Percentiles rank a stretch among this genome's conserved stretches.
Conservation (phyloP, 2,797 vertebrate species). For the Chrysocyon brachyurus region DNA sequence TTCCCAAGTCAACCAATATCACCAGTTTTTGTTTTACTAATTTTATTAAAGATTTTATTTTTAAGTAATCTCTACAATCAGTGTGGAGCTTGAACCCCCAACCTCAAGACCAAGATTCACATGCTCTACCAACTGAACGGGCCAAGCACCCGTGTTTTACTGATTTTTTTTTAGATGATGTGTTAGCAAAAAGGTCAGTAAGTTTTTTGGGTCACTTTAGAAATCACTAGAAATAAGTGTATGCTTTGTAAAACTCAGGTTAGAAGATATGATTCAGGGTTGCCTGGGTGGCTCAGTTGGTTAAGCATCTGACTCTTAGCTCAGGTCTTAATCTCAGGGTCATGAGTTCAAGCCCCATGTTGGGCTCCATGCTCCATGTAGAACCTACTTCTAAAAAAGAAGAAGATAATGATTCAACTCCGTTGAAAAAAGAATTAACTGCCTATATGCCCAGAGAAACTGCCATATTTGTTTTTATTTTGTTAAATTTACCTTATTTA, state of each 20-base stretch:
- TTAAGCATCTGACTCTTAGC: too few species aligned
- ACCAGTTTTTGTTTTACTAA: slow-evolving; percentile 31
- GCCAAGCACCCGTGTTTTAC: background rate
- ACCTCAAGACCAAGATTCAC: background rate
- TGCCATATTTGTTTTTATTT: background rate
- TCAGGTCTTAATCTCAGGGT: too few species aligned
- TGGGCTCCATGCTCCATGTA: too few species aligned
- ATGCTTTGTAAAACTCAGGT: slow-evolving; percentile 26
- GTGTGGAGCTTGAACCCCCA: background rate
- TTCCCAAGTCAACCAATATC: background rate
- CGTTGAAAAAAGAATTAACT: background rate
- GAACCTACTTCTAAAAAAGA: too few species aligned
- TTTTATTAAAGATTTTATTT: background rate
- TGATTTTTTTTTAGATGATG: background rate
- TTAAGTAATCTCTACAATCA: background rate
- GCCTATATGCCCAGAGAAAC: background rate
- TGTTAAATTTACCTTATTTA: slow-evolving; percentile 5
- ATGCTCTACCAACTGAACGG: background rate
- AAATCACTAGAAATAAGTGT: background rate
- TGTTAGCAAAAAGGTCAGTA: background rate
- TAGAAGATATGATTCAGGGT: background rate
- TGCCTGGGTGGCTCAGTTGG: too few species aligned
- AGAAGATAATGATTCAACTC: too few species aligned
- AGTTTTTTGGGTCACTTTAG: background rate
- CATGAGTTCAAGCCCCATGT: too few species aligned